A percentile compares a stretch with the other conserved stretches of the same genome.
phyloP scores from a whole-genome alignment of 2,113 vertebrate species.

The Bufo gargarizans region DNA sequence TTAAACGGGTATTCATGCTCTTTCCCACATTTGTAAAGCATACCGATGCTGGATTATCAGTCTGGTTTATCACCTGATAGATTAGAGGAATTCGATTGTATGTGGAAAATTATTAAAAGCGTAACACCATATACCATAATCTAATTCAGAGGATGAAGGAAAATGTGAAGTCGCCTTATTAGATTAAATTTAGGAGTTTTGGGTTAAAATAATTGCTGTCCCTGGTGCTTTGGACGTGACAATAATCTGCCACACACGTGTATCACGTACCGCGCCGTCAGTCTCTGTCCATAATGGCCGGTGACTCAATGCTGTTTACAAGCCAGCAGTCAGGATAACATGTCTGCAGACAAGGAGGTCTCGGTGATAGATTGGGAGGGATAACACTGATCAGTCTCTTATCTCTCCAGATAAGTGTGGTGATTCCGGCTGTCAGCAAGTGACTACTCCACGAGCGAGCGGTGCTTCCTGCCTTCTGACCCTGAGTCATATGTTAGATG shows the following conservation, averaged over 20 bases:
- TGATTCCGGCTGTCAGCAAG: conserved; percentile 44
- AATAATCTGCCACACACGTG: neutral
- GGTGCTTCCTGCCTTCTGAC: conserved; percentile 4
- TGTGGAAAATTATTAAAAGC: no score
- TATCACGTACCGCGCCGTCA: neutral
- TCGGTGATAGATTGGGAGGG: conserved; percentile 24
- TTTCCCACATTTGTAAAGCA: no score
- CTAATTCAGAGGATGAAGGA: no score
- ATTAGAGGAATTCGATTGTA: no score
- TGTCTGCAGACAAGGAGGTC: conserved; percentile 15
- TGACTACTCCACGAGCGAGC: conserved; percentile 30
- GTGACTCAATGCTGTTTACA: neutral
- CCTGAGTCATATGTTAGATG: neutral
- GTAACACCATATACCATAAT: no score
- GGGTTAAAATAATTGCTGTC: no score
- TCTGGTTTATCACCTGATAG: no score
- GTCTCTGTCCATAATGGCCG: neutral
- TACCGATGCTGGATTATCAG: no score
- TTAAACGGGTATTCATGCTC: no score
- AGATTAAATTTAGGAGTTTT: no score
- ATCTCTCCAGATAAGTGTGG: conserved; percentile 33
- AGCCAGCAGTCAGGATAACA: conserved; percentile 11
- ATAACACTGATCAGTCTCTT: conserved; percentile 24
- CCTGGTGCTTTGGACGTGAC: no score
- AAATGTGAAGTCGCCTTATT: no score